Base-by-base conservation (phyloP, 2,888 invertebrate genomes). In the Serripes groenlandicus region DNA sequence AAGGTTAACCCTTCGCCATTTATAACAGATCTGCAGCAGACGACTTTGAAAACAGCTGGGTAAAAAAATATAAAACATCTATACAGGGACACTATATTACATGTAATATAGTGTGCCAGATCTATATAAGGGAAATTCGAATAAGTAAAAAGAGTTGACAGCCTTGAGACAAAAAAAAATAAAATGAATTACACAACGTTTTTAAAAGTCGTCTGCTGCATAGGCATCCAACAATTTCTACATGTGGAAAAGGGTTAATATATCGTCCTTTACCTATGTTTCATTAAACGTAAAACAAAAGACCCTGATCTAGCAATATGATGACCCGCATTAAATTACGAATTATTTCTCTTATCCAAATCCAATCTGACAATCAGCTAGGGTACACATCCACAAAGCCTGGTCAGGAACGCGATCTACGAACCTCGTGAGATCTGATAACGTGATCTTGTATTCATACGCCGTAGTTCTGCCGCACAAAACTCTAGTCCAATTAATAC, bases 341-440 rank as follows among this genome's bases (percentile, higher is more conserved):
- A 66, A 66, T 66, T 42, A n/a, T 66, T 66, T 42, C 42, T 42
- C 32, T 28, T 82, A 82, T 82, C 82, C 64, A 74, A 75, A 82
- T 75, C 32, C 54, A 37, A 82, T 82, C 82, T 82, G 82, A 82
- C 82, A 75, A 60, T n/a, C 49, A 56, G 37, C 37, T 23, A 68
- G 49, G 54, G 58, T 68, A 35, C 64, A 78, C 60, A 78, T 82
- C 78, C 70, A 75, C 74, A 70, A 74, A 62, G 75, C 62, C 54
- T 69, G 60, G 35, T 34, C 70, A 70, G 54, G 83, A 80, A 72
- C 83, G 75, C 74, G 70, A 64, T 54, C 56, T 74, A 77, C n/a
- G 80, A 77, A 66, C 83, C 83, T 80, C 83, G 71, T 68, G 83
- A 83, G 83, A 83, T 80, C 80, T 74, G 83, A 83, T 80, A 82